Base-by-base conservation (phyloP, 2,797 vertebrate genomes). In the Aeoliscus strigatus region DNA sequence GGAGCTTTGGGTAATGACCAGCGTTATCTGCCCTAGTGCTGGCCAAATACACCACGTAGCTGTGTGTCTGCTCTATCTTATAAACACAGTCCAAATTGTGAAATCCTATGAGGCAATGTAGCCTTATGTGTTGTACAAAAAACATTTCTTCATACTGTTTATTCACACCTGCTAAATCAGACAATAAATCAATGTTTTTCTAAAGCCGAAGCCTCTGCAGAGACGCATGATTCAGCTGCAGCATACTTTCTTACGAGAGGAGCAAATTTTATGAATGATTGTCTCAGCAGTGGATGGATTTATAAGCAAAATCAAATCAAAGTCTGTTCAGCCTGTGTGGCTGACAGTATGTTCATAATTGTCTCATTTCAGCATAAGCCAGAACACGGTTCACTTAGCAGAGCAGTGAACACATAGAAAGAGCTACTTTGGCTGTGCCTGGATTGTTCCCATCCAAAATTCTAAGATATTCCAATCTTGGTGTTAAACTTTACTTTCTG, bases 151-250 rank as follows among this genome's bases (percentile, higher is more conserved):
- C 21, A 46, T 21, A 38, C 24, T 34, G 30, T 51, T 63, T 58
- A 60, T 50, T 35, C 27, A 27, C 32, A 66, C 53, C 52, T 66
- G 40, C 37, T 21, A 38, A 68, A 38, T 65, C 47, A 34, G 11
- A 28, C 27, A 49, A 26, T 11, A 67, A 26, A 50, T 41, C 10
- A 42, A 6, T 21, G 6, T 21, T 49, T 70, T 72, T 57, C 54
- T 26, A 64, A 53, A 55, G 62, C 41, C 62, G 30, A 62, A 68
- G 66, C 67, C 21, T 39, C 27, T 48, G 31, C 11, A 54, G 38
- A 33, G 33, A 43, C 75, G 67, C 40, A 37, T 37, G 29, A 18
- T 50, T 53, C 46, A 39, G 12, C 47, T 69, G 60, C 54, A 59
- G 13, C 14, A 24, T 16, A 49, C 39, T 38, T 53, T 21, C 27